Base-by-base conservation (phyloP, 2,797 vertebrate genomes). In the Sciaenops ocellatus region DNA sequence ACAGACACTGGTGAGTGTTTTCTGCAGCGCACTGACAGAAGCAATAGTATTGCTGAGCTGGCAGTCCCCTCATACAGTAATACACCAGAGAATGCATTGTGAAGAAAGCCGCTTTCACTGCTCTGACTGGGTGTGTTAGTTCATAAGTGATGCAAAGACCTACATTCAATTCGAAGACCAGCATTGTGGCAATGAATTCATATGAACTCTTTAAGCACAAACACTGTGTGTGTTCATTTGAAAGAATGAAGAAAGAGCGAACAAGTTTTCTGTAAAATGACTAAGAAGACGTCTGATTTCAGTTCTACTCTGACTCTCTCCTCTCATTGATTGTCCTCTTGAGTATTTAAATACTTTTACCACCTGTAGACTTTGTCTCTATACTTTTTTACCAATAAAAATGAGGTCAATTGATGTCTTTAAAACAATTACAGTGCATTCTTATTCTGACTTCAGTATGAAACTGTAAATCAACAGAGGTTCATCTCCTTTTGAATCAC, bases 1-100 rank as follows among this genome's bases (percentile, higher is more conserved):
- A 71, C 34, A 59, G 30, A 69, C 18, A 48, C 42, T 26, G 54
- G 57, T 57, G 68, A 80, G 48, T n/a, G 26, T 66, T 73, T 76
- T 24, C 69, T 80, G 65, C 22, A 16, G 65, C 38, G 62, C 13
- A 48, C 47, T 26, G 55, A 61, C 74, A 70, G 67, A 61, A 55
- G 59, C 20, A 12, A 28, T 28, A 68, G 24, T 2, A 16, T 47
- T 63, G 82, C 73, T 42, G 70, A 78, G 63, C 78, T 52, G 56
- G 67, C 60, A 73, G 26, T 51, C 24, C 55, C 18, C 13, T 26
- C 59, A 60, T 11, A 47, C 55, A 67, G 48, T 22, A 48, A 6
- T 10, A 48, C 69, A 72, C 6, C 18, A 20, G 55, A 47, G 68
- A 54, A 22, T 18, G 15, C 22, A 56, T 18, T 74, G 38, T n/a